Percentiles rank a stretch among this genome's conserved stretches.
These are phyloP conservation scores for Drosophila repletoides DNA, from an alignment of 1,140 invertebrate species.

Conservation along the genomic window DNA sequence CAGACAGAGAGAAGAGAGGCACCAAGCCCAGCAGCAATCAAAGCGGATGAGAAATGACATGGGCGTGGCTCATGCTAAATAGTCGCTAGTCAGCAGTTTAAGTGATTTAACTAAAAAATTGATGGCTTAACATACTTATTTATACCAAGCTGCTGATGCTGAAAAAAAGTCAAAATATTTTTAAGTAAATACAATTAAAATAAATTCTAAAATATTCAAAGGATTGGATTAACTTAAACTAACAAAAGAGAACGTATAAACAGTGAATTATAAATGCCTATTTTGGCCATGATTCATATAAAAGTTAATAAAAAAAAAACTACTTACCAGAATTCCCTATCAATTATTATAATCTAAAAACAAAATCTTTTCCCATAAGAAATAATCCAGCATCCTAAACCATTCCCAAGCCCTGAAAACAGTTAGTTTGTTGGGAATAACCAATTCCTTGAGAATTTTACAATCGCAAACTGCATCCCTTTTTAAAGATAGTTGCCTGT, in stretches of 20 bases:
- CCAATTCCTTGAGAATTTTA: neutral
- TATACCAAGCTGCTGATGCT: too few relatives aligned
- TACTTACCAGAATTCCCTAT: too few relatives aligned
- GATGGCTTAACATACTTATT: neutral
- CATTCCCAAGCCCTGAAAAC: neutral
- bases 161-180: too few relatives aligned
- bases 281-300: too few relatives aligned
- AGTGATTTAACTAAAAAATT: neutral
- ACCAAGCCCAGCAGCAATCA: slow-evolving; percentile 18
- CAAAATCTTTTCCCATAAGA: too few relatives aligned
- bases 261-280: too few relatives aligned
- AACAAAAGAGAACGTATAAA: too few relatives aligned
- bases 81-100: slow-evolving; percentile 8
- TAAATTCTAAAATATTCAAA: too few relatives aligned
- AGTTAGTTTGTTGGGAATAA: neutral
- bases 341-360: too few relatives aligned
- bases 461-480: slow-evolving; percentile 6
- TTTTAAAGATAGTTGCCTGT: slow-evolving; percentile 5
- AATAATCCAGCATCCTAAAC: neutral
- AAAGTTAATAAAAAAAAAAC: too few relatives aligned
- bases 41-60: slow-evolving; percentile 23
- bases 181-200: too few relatives aligned
- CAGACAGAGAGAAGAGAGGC: neutral
- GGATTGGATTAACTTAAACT: too few relatives aligned
- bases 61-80: slow-evolving; percentile 31